Percentiles rank a stretch among this genome's conserved stretches.
These are phyloP conservation scores for Vombatus ursinus DNA, from an alignment of 2,113 vertebrate species.

Conservation along the genomic window DNA sequence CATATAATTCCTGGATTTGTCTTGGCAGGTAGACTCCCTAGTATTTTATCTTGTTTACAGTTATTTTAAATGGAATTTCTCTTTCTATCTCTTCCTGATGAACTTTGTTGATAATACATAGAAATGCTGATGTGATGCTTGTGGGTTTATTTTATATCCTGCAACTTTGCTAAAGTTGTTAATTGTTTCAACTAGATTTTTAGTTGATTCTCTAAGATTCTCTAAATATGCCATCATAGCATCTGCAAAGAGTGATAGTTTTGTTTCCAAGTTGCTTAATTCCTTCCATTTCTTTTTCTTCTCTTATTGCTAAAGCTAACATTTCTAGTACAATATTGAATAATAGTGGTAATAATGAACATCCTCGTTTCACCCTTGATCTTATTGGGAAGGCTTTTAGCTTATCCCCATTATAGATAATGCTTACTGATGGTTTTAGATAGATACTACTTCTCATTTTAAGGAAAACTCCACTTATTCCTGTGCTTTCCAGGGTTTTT, in stretches of 20 bases:
- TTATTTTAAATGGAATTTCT: neutral
- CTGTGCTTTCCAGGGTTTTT: neutral
- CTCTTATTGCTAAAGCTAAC: neutral
- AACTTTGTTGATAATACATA: neutral
- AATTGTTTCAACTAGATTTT: neutral
- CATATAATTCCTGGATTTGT: neutral
- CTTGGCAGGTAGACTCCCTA: neutral
- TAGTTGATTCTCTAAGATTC: neutral
- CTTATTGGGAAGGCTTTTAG: neutral
- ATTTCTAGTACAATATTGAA: neutral
- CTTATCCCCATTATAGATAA: neutral
- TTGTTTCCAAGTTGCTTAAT: neutral
- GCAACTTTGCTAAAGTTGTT: neutral
- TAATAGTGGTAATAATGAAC: neutral
- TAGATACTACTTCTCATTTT: neutral
- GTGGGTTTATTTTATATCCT: neutral
- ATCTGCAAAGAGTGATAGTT: neutral
- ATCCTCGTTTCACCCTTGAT: neutral
- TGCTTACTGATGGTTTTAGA: neutral
- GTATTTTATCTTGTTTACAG: neutral
- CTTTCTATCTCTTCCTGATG: neutral
- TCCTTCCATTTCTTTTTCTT: neutral
- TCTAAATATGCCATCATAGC: neutral
- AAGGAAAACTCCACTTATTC: neutral
- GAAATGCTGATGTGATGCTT: neutral